Conservation (phyloP, 1,140 invertebrate species). For the Drosophila repletoides region DNA sequence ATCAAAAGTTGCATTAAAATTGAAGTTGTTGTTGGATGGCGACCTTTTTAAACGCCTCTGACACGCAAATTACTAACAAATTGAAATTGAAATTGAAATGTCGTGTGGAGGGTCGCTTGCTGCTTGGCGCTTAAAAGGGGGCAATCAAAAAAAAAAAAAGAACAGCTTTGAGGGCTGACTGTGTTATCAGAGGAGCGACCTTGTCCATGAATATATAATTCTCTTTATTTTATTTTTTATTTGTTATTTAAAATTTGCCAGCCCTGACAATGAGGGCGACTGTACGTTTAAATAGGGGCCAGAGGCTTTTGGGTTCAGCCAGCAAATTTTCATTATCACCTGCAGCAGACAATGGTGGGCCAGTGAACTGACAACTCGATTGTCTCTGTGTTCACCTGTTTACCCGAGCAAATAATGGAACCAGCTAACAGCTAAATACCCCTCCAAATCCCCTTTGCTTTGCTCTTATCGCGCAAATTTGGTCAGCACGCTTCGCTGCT, state of each 20-base stretch:
- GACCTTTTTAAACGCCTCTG: constrained; percentile 52
- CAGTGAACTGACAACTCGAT: constrained; percentile 44
- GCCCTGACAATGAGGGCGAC: constrained; percentile 23
- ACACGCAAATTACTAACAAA: constrained; percentile 57
- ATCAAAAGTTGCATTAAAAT: constrained; percentile 47
- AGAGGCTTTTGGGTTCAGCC: too few species aligned
- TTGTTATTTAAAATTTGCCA: constrained; percentile 2
- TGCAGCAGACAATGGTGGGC: constrained; percentile 36
- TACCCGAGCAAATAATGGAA: constrained; percentile 35
- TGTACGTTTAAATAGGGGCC: constrained; percentile 3
- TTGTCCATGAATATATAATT: constrained; percentile 41
- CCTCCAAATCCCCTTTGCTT: background rate
- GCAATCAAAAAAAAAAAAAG: background rate
- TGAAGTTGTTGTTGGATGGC: constrained; percentile 6
- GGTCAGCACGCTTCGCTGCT: constrained; percentile 41
- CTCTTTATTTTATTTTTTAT: background rate
- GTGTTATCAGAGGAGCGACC: constrained; percentile 27
- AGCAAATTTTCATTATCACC: constrained; percentile 53
- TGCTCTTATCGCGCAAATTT: constrained; percentile 41
- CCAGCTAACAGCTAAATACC: background rate
- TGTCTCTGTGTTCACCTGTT: constrained; percentile 47
- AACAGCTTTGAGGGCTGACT: background rate
- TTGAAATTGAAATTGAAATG: constrained; percentile 52
- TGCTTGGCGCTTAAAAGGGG: too few species aligned
- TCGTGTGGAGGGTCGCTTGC: background rate